A percentile compares a stretch with the other conserved stretches of the same genome.
These are phyloP conservation scores for Gadopsis bispinosus DNA, from an alignment of 2,797 vertebrate species.

Conservation along the genomic window DNA sequence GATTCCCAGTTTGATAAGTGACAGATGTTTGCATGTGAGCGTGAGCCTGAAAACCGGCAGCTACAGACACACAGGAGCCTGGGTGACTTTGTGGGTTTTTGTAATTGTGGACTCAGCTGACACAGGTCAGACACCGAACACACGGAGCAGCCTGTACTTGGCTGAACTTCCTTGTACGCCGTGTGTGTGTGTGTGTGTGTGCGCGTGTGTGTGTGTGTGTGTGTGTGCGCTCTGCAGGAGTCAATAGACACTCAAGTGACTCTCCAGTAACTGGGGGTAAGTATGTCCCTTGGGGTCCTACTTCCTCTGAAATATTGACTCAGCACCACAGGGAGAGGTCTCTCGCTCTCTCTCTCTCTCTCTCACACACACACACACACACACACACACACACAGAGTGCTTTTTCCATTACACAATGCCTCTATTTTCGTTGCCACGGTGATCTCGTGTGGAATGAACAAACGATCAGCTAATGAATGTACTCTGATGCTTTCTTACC, in stretches of 20 bases:
- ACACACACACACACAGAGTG: conserved; percentile 29
- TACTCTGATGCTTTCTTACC: neutral
- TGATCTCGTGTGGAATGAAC: conserved; percentile 52
- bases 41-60: conserved; percentile 11
- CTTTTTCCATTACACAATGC: conserved; percentile 70
- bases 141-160: conserved; percentile 26
- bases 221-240: conserved; percentile 19
- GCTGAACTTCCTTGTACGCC: conserved; percentile 15
- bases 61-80: conserved; percentile 19
- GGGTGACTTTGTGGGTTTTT: conserved; percentile 10
- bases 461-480: conserved; percentile 35
- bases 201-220: conserved; percentile 2
- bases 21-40: conserved; percentile 34
- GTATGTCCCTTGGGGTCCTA: conserved; percentile 59
- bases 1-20: neutral
- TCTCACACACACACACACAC: conserved; percentile 28
- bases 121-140: conserved; percentile 28
- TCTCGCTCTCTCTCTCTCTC: too few species aligned
- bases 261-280: conserved; percentile 65
- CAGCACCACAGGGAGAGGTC: conserved; percentile 64
- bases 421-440: conserved; percentile 60
- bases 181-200: conserved; percentile 9
- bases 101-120: conserved; percentile 31
- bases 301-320: conserved; percentile 81
- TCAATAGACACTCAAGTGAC: conserved; percentile 53